Conservation (phyloP, 2,113 vertebrate species). For the Camarhynchus parvulus region DNA sequence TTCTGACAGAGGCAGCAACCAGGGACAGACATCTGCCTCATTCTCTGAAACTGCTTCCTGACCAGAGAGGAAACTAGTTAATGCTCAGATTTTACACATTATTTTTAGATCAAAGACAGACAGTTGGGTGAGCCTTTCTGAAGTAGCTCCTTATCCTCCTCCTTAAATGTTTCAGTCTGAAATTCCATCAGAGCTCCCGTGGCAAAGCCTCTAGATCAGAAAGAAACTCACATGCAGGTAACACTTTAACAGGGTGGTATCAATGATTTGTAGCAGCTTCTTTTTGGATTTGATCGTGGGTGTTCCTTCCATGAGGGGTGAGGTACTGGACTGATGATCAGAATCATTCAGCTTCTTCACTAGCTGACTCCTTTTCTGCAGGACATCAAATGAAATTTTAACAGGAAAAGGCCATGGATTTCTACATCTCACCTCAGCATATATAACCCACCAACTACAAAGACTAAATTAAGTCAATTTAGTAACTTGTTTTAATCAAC, state of each 20-base stretch:
- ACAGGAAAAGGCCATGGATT: not conserved
- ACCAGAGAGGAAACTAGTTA: not conserved
- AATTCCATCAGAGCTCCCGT: not conserved
- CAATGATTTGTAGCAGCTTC: conserved; percentile 96
- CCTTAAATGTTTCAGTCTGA: not conserved
- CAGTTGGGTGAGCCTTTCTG: not conserved
- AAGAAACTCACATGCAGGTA: conserved; percentile 89
- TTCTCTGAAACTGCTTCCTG: not conserved
- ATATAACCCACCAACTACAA: not conserved
- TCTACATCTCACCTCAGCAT: not conserved
- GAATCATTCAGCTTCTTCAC: conserved; percentile 96
- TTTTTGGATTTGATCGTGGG: conserved; percentile 97
- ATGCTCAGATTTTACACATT: not conserved
- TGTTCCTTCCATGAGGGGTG: conserved; percentile 95
- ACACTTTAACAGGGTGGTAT: conserved; percentile 95
- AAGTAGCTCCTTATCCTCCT: not conserved
- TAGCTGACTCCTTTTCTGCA: conserved; percentile 93
- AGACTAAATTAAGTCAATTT: not conserved
- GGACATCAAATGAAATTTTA: not conserved
- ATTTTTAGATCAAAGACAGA: not conserved
- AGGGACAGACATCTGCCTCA: not conserved
- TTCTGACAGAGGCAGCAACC: not conserved
- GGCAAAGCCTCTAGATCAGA: not conserved
- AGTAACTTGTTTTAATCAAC: not conserved
- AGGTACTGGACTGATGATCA: conserved; percentile 89